Base-by-base conservation (phyloP, 2,113 vertebrate genomes). In the Eurypyga helias region DNA sequence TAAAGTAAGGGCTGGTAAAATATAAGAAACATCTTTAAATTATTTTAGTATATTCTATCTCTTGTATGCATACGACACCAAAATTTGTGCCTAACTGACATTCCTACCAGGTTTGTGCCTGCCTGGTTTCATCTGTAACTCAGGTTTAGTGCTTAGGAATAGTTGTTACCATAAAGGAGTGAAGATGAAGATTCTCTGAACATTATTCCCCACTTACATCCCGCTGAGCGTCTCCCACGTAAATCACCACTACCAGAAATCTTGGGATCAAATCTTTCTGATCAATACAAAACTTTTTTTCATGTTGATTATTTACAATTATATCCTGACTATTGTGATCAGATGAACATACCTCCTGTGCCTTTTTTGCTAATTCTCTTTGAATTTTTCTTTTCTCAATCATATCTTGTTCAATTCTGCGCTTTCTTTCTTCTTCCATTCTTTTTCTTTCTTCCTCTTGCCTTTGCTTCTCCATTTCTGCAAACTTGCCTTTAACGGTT, bases 401-500 rank as follows among this genome's bases (percentile, higher is more conserved):
- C 75, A 99, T 97, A 60, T 99, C 99, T 98, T 99, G 99, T 75
- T 99, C 98, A 48, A 98, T 98, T 76, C 99, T 98, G 76, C 99
- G 99, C 94, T 99, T 99, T 73, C 99, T 98, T 95, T 99, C 99
- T 48, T 98, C 99, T 62, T 99, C 99, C 3, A 83, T 99, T 96
- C 98, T 98, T 97, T 99, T 99, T 96, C 97, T 99, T 95, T 99
- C 98, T 87, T 97, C 99, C 88, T 99, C 99, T 92, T 99, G 98
- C 91, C 99, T 98, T 96, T 99, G 99, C 87, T 99, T 99, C 96
- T 99, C 99, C 99, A 99, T 99, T 98, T 99, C 99, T 76, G 98
- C 99, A 98, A 99, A 99, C 92, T 99, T 99, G 83, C 99, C 99
- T 97, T 99, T 99, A 71, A 99, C 99, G 0, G 99, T 99, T 84